Conservation (phyloP, 2,888 invertebrate genomes). For the Drosophila seclusa region DNA sequence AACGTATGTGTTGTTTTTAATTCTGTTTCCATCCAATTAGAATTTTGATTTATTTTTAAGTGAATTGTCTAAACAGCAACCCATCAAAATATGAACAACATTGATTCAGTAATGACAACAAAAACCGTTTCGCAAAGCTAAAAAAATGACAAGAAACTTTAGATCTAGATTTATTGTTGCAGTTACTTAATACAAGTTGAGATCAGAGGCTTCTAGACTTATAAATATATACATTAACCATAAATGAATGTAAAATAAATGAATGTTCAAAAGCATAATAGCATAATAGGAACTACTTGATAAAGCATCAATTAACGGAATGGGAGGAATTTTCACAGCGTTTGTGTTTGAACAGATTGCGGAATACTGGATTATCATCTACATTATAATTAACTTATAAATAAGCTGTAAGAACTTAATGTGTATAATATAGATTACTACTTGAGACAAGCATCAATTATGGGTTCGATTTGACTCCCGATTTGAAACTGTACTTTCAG, state of each 20-base stretch:
- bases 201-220: background rate
- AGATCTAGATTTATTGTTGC: background rate
- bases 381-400: background rate
- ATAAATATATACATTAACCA: background rate
- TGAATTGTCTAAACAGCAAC: conserved; percentile 6
- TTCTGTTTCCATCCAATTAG: conserved; percentile 34
- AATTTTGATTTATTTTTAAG: conserved; percentile 27
- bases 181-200: background rate
- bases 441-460: background rate
- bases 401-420: background rate
- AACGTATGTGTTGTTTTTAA: conserved; percentile 39
- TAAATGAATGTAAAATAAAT: background rate
- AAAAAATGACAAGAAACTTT: background rate
- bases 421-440: background rate
- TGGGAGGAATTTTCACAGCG: background rate
- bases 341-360: background rate
- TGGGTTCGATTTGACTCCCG: background rate
- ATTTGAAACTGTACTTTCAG: background rate
- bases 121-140: background rate
- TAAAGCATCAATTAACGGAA: background rate
- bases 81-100: background rate
- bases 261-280: background rate
- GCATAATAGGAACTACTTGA: no score
- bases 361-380: background rate
- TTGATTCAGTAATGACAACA: fast-evolving